Base-by-base conservation (phyloP, 2,797 vertebrate species). In the Peromyscus eremicus region DNA sequence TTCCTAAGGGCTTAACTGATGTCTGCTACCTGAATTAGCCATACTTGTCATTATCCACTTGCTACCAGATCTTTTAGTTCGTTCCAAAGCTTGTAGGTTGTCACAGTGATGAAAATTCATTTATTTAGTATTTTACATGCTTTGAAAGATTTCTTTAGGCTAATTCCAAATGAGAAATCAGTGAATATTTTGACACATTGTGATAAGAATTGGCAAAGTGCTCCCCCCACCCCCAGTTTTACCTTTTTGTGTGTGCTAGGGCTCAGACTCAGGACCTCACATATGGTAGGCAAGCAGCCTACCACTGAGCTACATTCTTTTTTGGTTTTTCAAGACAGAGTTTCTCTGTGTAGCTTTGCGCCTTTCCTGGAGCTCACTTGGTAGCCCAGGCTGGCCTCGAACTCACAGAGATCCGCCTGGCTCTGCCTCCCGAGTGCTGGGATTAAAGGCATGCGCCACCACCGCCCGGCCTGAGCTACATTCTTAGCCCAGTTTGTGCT, bases 91-190 rank as follows among this genome's bases (percentile, higher is more conserved):
- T 52, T 70, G 40, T 80, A 92, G 60, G 12, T 83, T 89, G 7
- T 88, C 17, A 87, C 19, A 43, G 49, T 96, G 86, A 6, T 85
- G 83, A 86, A 73, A 49, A 79, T 27, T 55, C 25, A 29, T 85
- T 89, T 49, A 14, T 73, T 75, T 77, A 66, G 46, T 11, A 62
- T 68, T 87, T 90, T 32, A 37, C 83, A 10, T 75, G 64, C 82
- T 93, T 80, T 91, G 64, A 25, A 25, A 70, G 34, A 25, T 93
- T 93, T 93, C 11, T n/a, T 76, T 80, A 81, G 43, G 37, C 7
- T 84, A 37, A 43, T 86, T 82, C 46, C 40, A 25, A 81, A 62
- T 87, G 57, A 96, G 14, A 92, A 96, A 87, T 60, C n/a, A 92
- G 21, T 60, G 60, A 43, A 8, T 84, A 75, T 80, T 91, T 79